Percentiles rank a stretch among this genome's conserved stretches.
Evolutionary conservation across 2,888 invertebrate genomes (phyloP).

Genomic region (Eupeodes luniger): DNA sequence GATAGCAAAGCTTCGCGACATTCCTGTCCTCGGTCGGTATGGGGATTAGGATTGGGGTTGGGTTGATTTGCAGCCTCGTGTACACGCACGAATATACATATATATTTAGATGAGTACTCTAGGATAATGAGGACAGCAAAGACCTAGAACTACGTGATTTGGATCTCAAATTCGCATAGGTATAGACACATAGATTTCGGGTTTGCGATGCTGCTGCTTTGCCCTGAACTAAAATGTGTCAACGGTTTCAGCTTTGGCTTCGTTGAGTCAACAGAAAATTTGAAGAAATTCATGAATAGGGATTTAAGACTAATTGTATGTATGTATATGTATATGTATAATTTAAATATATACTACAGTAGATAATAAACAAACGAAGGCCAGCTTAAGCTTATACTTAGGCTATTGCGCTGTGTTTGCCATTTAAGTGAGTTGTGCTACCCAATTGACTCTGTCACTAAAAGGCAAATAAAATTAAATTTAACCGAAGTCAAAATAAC

Average conservation of each 20-base stretch:
- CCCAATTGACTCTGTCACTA: conserved; percentile 50
- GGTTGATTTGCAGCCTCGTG: conserved; percentile 56
- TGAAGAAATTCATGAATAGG: conserved; percentile 45
- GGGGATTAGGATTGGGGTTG: background rate
- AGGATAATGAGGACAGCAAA: conserved; percentile 67
- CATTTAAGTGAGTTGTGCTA: conserved; percentile 55
- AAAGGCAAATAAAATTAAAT: conserved; percentile 40
- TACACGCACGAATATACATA: conserved; percentile 62
- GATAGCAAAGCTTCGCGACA: conserved; percentile 1
- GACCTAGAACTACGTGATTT: conserved; percentile 70
- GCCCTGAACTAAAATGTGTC: conserved; percentile 66
- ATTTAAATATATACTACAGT: background rate
- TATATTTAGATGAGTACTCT: conserved; percentile 51
- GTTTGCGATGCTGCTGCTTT: conserved; percentile 30
- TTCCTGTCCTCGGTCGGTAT: conserved; percentile 6
- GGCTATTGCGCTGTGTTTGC: conserved; percentile 33
- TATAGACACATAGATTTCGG: conserved; percentile 54
- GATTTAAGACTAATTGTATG: conserved; percentile 19
- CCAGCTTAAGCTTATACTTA: background rate
- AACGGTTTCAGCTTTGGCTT: conserved; percentile 62
- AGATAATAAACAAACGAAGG: conserved; percentile 4
- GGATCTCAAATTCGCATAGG: conserved; percentile 64
- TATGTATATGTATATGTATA: background rate
- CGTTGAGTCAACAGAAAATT: conserved; percentile 68
- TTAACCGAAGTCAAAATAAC: conserved; percentile 20